Evolutionary conservation across 2,888 invertebrate species (phyloP).

Genomic region (Crossocerus cetratus): DNA sequence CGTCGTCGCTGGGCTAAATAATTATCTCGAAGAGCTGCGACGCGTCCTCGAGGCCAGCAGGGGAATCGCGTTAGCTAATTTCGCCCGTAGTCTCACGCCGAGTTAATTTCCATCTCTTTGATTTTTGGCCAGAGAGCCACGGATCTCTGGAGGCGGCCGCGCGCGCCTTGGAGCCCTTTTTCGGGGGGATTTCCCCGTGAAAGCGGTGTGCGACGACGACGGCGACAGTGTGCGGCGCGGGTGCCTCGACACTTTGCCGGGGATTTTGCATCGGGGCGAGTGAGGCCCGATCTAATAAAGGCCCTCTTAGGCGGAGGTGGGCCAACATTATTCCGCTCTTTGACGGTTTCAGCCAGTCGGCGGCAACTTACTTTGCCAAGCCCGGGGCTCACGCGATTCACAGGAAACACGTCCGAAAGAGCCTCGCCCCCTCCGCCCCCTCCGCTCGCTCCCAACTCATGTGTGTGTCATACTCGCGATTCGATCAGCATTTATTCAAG

Average conservation of each 20-base stretch:
- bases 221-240: slow-evolving; percentile 21
- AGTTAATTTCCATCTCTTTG: slow-evolving; percentile 74
- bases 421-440: slow-evolving; percentile 15
- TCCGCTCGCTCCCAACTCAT: slow-evolving; percentile 18
- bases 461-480: slow-evolving; percentile 34
- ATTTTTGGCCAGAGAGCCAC: slow-evolving; percentile 68
- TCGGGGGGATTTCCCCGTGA: slow-evolving; percentile 50
- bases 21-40: slow-evolving; percentile 45
- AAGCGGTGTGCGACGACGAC: slow-evolving; percentile 43
- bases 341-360: slow-evolving; percentile 66
- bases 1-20: slow-evolving; percentile 28
- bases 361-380: slow-evolving; percentile 46
- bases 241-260: slow-evolving; percentile 60
- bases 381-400: slow-evolving; percentile 35
- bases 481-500: slow-evolving; percentile 11
- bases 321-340: slow-evolving; percentile 67
- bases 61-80: slow-evolving; percentile 68
- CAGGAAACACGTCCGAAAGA: slow-evolving; percentile 19
- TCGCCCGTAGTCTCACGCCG: slow-evolving; percentile 50
- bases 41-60: slow-evolving; percentile 33
- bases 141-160: neutral
- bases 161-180: slow-evolving; percentile 35
- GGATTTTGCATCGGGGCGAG: slow-evolving; percentile 65
- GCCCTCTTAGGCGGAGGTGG: slow-evolving; percentile 50
- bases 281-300: slow-evolving; percentile 72